These are phyloP conservation scores for Crotalus horridus DNA, from an alignment of 2,113 vertebrate species.

Conservation along the genomic window DNA sequence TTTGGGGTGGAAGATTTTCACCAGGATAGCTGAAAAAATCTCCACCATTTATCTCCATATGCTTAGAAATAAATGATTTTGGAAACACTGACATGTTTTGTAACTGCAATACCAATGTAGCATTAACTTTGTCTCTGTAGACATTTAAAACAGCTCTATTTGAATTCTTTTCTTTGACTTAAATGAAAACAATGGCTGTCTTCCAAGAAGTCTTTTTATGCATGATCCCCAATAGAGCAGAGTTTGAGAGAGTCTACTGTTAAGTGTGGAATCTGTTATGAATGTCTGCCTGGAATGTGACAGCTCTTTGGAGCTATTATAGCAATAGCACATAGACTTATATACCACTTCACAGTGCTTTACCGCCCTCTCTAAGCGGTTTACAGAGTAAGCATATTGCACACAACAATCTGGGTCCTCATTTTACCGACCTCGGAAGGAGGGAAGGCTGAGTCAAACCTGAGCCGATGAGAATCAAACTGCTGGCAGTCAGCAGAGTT, in stretches of 20 bases:
- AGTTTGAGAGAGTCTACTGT: neutral
- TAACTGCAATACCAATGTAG: neutral
- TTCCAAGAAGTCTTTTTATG: neutral
- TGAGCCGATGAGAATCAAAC: neutral
- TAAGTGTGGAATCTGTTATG: neutral
- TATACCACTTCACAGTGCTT: neutral
- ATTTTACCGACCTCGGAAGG: neutral
- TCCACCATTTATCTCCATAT: neutral
- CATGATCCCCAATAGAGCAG: neutral
- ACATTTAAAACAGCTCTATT: neutral
- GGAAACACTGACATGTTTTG: neutral
- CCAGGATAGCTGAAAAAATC: neutral
- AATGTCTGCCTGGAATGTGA: neutral
- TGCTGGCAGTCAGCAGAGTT: neutral
- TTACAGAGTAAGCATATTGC: neutral
- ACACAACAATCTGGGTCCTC: neutral
- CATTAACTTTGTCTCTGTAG: neutral
- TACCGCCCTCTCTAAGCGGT: neutral
- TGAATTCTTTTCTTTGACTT: neutral
- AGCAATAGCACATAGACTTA: neutral
- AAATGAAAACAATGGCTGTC: neutral
- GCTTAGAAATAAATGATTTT: neutral
- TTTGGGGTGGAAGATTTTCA: neutral
- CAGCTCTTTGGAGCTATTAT: neutral
- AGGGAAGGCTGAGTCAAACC: neutral